Percentiles rank a stretch among this genome's conserved stretches.
phyloP scores from a whole-genome alignment of 2,888 invertebrate genomes.

The Spodoptera exigua region DNA sequence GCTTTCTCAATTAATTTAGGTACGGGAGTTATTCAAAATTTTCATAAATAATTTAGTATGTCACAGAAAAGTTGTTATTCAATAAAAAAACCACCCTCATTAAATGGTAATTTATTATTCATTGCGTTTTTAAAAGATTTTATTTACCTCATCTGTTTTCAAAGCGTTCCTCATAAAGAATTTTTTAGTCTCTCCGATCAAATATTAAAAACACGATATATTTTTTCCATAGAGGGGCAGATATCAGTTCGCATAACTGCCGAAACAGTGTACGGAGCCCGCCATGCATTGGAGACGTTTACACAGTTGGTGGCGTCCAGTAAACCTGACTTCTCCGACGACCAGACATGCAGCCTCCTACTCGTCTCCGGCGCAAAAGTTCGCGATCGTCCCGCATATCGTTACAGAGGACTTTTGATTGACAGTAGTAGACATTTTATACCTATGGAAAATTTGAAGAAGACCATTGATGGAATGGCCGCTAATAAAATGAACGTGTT shows the following conservation, averaged over 20 bases:
- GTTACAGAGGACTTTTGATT: constrained; percentile 95
- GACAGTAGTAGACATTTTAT: constrained; percentile 97
- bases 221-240: constrained; percentile 75
- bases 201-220: background rate
- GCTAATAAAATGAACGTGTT: constrained; percentile 96
- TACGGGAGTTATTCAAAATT: too few species aligned
- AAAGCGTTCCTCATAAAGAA: too few species aligned
- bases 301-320: constrained; percentile 90
- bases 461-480: constrained; percentile 95
- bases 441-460: constrained; percentile 91
- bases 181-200: too few species aligned
- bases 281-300: constrained; percentile 94
- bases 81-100: too few species aligned
- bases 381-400: constrained; percentile 94
- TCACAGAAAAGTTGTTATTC: too few species aligned
- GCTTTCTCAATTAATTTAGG: too few species aligned
- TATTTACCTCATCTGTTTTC: too few species aligned
- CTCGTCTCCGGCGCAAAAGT: constrained; percentile 91
- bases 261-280: constrained; percentile 91
- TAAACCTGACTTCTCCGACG: constrained; percentile 65
- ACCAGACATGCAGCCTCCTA: constrained; percentile 86
- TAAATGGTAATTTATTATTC: too few species aligned
- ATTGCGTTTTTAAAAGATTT: too few species aligned
- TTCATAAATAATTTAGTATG: too few species aligned
- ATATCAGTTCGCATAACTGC: constrained; percentile 89